Evolutionary conservation across 2,888 invertebrate species (phyloP).

Genomic region (Dione juno): DNA sequence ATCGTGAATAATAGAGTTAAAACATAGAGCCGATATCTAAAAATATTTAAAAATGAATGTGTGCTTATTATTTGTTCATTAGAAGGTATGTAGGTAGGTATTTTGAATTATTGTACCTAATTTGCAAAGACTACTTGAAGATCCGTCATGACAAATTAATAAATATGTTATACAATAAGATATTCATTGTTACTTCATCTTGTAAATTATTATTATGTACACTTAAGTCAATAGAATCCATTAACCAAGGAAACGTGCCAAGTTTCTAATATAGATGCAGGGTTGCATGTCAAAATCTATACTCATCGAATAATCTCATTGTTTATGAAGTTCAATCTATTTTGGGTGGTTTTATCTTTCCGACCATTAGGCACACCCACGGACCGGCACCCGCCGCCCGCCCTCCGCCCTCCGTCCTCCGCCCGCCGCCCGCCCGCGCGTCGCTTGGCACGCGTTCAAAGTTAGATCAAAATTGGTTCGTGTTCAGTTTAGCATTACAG

Average conservation of each 20-base stretch:
- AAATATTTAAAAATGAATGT: background rate
- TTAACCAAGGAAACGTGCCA: constrained; percentile 35
- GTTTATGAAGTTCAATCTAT: constrained; percentile 76
- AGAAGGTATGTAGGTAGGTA: no score
- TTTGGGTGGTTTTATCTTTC: constrained; percentile 80
- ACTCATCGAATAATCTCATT: constrained; percentile 56
- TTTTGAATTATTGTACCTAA: background rate
- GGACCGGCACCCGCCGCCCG: constrained; percentile 47
- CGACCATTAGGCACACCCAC: constrained; percentile 77
- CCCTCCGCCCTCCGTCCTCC: constrained; percentile 28
- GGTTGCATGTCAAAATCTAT: constrained; percentile 33
- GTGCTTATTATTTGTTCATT: no score
- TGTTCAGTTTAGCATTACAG: constrained; percentile 44
- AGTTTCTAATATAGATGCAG: constrained; percentile 31
- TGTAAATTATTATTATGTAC: background rate
- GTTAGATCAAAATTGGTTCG: constrained; percentile 78
- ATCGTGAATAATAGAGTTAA: background rate
- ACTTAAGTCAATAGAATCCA: constrained; percentile 27
- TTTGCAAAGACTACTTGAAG: background rate
- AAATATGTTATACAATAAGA: background rate
- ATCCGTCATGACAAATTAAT: background rate
- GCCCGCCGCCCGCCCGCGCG: constrained; percentile 43
- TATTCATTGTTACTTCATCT: background rate
- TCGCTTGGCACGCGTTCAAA: constrained; percentile 76
- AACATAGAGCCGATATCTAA: background rate